A percentile compares a stretch with the other conserved stretches of the same genome.
Conservation (phyloP, 1,140 invertebrate species). For the Trichogramma pretiosum region DNA sequence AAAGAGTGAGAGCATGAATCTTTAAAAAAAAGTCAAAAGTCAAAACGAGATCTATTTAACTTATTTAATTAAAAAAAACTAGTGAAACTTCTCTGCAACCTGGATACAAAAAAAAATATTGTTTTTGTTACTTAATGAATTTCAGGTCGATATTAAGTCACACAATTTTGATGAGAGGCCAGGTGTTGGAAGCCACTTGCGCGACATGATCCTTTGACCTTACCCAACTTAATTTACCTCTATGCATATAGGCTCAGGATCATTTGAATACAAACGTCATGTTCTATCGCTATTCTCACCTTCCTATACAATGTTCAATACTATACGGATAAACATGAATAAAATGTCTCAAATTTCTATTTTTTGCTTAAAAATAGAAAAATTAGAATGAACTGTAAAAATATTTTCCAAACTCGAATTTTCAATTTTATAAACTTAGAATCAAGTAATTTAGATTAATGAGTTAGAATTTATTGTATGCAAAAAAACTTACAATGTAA, state of each 20-base stretch:
- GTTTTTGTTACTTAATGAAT: slow-evolving; percentile 48
- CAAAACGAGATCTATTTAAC: too few species aligned
- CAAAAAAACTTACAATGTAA: too few species aligned
- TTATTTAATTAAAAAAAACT: slow-evolving; percentile 20
- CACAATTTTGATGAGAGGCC: slow-evolving; percentile 43
- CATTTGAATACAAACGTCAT: slow-evolving; percentile 32
- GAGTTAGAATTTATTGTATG: slow-evolving; percentile 7
- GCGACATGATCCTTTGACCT: slow-evolving; percentile 41
- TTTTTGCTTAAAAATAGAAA: slow-evolving; percentile 31
- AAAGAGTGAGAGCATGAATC: neutral
- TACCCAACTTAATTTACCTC: slow-evolving; percentile 38
- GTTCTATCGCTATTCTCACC: slow-evolving; percentile 36
- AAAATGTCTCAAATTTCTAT: slow-evolving; percentile 12
- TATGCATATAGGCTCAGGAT: slow-evolving; percentile 33
- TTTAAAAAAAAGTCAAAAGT: neutral
- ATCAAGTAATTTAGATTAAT: slow-evolving; percentile 9
- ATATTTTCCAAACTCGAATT: slow-evolving; percentile 33
- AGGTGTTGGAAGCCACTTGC: slow-evolving; percentile 44
- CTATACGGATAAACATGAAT: neutral
- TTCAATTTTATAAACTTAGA: slow-evolving; percentile 23
- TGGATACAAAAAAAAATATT: slow-evolving; percentile 41
- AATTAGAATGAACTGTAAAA: slow-evolving; percentile 32
- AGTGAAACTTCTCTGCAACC: slow-evolving; percentile 29
- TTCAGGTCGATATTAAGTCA: slow-evolving; percentile 49
- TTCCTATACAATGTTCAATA: slow-evolving; percentile 27